Evolutionary conservation across 2,888 invertebrate genomes (phyloP).

Genomic region (Lobophora halterata): DNA sequence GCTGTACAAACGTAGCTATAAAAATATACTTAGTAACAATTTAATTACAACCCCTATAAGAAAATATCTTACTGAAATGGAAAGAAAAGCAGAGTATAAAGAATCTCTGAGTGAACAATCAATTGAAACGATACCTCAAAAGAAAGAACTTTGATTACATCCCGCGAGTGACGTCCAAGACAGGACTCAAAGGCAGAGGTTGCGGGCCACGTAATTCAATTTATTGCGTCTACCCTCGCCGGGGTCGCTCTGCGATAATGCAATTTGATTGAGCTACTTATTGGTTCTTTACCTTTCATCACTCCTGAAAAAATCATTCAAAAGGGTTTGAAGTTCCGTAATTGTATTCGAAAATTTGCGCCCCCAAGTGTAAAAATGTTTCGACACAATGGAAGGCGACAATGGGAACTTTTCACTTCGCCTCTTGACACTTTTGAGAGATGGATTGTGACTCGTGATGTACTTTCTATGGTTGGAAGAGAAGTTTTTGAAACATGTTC

Average conservation of each 20-base stretch:
- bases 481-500: no score
- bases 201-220: slow-evolving; percentile 67
- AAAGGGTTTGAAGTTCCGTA: slow-evolving; percentile 31
- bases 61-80: background rate
- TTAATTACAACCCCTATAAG: slow-evolving; percentile 4
- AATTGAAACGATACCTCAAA: slow-evolving; percentile 32
- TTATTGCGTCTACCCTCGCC: slow-evolving; percentile 57
- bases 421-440: slow-evolving; percentile 57
- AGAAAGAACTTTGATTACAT: slow-evolving; percentile 50
- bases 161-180: slow-evolving; percentile 18
- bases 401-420: slow-evolving; percentile 60
- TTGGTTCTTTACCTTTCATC: slow-evolving; percentile 72
- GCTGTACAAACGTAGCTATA: no score
- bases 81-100: slow-evolving; percentile 1
- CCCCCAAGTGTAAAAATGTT: slow-evolving; percentile 50
- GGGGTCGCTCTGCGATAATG: slow-evolving; percentile 64
- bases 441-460: slow-evolving; percentile 49
- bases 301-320: slow-evolving; percentile 40
- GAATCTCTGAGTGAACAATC: slow-evolving; percentile 14
- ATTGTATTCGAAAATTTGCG: slow-evolving; percentile 33
- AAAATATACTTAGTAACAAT: background rate
- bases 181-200: slow-evolving; percentile 55
- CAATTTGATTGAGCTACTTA: slow-evolving; percentile 75
- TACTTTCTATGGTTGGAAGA: no score
- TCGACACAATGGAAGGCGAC: slow-evolving; percentile 48